Evolutionary conservation across 1,140 invertebrate species (phyloP).

Genomic region (Chironomus striatipennis): DNA sequence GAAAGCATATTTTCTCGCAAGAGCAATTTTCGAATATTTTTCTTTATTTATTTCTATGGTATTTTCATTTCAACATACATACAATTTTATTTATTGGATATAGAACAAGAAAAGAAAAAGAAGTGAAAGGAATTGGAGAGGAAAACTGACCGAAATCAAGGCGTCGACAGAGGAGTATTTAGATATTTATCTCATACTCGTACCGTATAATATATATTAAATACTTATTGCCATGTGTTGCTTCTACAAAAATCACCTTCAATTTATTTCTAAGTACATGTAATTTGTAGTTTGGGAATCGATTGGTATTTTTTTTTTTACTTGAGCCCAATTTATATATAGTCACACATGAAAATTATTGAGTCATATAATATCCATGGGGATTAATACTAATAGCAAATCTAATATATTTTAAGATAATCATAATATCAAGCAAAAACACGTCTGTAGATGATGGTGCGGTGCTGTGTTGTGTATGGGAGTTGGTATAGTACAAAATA

Average conservation of each 20-base stretch:
- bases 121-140: no score
- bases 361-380: constrained; percentile 10
- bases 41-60: no score
- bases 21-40: no score
- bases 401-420: constrained; percentile 23
- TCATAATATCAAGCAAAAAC: constrained; percentile 10
- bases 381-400: constrained; percentile 23
- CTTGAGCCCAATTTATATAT: no score
- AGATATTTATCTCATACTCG: neutral
- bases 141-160: no score
- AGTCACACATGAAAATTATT: neutral
- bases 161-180: constrained; percentile 3
- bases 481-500: neutral
- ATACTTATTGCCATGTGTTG: constrained; percentile 12
- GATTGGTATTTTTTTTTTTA: neutral
- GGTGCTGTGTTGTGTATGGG: neutral
- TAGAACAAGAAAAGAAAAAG: no score
- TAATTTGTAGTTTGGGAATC: neutral
- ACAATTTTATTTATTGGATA: no score
- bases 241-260: neutral
- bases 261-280: constrained; percentile 9
- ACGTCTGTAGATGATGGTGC: neutral
- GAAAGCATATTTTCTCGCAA: no score
- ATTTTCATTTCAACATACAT: no score
- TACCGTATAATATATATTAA: neutral